Evolutionary conservation across 2,888 invertebrate genomes (phyloP).

Genomic region (Drosophila fungiperda): DNA sequence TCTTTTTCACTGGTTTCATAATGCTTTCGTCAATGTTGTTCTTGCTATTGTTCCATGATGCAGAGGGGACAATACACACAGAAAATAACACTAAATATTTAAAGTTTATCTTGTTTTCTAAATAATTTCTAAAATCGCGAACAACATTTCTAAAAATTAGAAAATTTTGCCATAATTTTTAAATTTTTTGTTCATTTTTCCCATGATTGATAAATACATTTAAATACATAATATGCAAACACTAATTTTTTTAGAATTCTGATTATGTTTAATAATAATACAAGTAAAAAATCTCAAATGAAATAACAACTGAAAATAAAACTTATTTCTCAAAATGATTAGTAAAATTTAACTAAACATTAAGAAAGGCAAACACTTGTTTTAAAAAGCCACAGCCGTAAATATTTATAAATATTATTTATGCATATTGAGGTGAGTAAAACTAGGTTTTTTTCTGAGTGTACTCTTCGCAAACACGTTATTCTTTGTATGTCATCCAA

Average conservation of each 20-base stretch:
- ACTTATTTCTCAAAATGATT: too few species aligned
- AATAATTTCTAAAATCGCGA: background rate
- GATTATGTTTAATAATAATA: background rate
- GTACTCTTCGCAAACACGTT: background rate
- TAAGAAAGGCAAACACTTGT: background rate
- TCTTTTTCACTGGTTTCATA: conserved; percentile 3
- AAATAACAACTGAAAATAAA: too few species aligned
- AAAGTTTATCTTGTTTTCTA: background rate
- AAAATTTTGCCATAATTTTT: background rate
- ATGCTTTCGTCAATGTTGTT: background rate
- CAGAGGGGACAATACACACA: background rate
- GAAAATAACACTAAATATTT: background rate
- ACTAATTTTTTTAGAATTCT: too few species aligned
- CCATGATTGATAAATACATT: background rate
- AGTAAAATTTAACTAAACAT: background rate
- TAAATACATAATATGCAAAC: background rate
- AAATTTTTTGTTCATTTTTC: background rate
- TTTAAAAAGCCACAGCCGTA: background rate
- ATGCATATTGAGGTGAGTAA: background rate
- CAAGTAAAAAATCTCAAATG: too few species aligned
- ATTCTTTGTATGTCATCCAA: conserved; percentile 17
- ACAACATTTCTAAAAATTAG: background rate
- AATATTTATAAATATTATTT: background rate
- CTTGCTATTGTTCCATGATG: background rate
- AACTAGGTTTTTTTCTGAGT: background rate